Conservation (phyloP, 2,888 invertebrate genomes). For the Theodoxus fluviatilis region DNA sequence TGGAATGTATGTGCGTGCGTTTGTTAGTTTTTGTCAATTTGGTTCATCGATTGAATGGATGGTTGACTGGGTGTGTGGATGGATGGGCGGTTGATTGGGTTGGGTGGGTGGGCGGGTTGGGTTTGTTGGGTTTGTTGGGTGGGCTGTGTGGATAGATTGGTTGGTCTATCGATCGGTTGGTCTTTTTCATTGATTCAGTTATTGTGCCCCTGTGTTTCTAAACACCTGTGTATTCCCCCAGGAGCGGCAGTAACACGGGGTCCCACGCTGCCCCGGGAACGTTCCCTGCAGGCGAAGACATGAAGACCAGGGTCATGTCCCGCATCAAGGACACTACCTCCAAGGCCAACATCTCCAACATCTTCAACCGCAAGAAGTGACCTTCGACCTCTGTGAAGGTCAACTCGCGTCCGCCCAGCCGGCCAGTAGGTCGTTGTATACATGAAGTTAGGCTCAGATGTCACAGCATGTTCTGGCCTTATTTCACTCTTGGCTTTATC, state of each 20-base stretch:
- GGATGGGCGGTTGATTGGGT: not conserved
- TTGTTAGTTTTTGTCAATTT: not conserved
- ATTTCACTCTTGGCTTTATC: too few species aligned
- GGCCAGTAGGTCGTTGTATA: too few species aligned
- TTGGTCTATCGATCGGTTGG: too few species aligned
- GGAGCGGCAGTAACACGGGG: slow-evolving; percentile 29
- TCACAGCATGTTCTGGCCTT: too few species aligned
- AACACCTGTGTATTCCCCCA: slow-evolving; percentile 9
- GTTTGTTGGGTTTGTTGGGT: not conserved
- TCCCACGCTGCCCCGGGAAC: slow-evolving; percentile 23
- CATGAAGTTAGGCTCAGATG: too few species aligned
- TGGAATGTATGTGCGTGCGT: not conserved
- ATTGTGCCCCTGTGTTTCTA: not conserved
- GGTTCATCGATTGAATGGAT: not conserved
- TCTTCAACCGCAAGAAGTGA: slow-evolving; percentile 55
- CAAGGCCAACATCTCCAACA: slow-evolving; percentile 52
- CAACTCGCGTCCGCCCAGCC: too few species aligned
- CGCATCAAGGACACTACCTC: slow-evolving; percentile 54
- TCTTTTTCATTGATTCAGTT: too few species aligned
- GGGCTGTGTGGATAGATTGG: slow-evolving; percentile 1
- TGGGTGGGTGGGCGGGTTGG: not conserved
- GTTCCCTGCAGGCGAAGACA: slow-evolving; percentile 44
- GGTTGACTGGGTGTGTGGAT: not conserved
- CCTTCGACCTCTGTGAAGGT: too few species aligned
- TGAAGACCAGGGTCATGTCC: slow-evolving; percentile 55